phyloP scores from a whole-genome alignment of 1,140 invertebrate species.

The Ridgeia piscesae region DNA sequence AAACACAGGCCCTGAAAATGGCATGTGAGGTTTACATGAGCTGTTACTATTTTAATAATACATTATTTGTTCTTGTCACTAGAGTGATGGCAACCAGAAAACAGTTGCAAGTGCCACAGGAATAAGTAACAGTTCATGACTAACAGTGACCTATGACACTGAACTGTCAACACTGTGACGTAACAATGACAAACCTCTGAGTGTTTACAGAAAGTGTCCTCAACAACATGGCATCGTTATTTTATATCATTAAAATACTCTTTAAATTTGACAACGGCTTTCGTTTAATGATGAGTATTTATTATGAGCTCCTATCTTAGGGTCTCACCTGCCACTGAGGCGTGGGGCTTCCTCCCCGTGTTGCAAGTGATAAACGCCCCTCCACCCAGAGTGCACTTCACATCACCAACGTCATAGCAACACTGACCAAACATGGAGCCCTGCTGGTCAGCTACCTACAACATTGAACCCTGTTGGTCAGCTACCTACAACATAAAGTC shows the following conservation, averaged over 20 bases:
- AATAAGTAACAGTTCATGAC: too few species aligned
- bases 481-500: slow-evolving; percentile 7
- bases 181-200: too few species aligned
- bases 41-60: not conserved
- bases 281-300: too few species aligned
- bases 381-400: slow-evolving; percentile 92
- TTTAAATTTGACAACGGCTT: too few species aligned
- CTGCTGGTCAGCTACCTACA: slow-evolving; percentile 65
- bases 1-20: not conserved
- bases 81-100: too few species aligned
- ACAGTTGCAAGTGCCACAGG: too few species aligned
- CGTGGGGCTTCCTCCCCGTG: slow-evolving; percentile 75
- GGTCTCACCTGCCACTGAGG: slow-evolving; percentile 67
- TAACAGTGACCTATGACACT: too few species aligned
- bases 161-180: too few species aligned
- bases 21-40: not conserved
- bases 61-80: too few species aligned
- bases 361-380: slow-evolving; percentile 91
- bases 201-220: too few species aligned
- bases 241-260: too few species aligned
- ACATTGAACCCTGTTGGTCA: not conserved
- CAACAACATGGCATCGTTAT: too few species aligned
- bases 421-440: slow-evolving; percentile 90
- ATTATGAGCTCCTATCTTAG: not conserved
- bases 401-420: slow-evolving; percentile 77